Evolutionary conservation across 2,113 vertebrate species (phyloP).

Genomic region (Apeltes quadracus): DNA sequence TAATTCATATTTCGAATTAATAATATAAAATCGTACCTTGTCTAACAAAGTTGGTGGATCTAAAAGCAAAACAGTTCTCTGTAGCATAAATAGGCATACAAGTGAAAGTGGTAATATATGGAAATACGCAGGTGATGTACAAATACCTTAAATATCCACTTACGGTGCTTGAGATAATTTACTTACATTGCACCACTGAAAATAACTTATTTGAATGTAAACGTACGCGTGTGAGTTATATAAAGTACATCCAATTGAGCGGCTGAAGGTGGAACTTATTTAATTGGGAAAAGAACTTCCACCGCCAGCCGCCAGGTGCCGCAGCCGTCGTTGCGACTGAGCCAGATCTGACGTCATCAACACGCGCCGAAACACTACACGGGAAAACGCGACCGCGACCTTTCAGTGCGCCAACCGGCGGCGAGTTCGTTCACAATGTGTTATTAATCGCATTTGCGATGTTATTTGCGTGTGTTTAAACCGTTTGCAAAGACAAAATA

Average conservation of each 20-base stretch:
- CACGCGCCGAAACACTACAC: conserved; percentile 21
- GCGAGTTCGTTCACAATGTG: not conserved
- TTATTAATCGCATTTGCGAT: not conserved
- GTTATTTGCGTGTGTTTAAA: not conserved
- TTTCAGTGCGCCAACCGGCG: conserved; percentile 4
- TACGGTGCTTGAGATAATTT: not conserved
- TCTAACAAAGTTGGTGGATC: not conserved
- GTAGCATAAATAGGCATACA: not conserved
- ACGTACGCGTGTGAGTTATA: not conserved
- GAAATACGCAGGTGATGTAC: not conserved
- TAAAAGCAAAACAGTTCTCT: not conserved
- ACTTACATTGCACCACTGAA: not conserved
- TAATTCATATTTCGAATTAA: not conserved
- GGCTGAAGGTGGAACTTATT: too few species aligned
- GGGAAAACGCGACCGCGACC: conserved; percentile 38
- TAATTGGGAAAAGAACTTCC: not conserved
- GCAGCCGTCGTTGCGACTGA: rapidly evolving
- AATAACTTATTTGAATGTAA: not conserved
- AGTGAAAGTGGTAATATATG: not conserved
- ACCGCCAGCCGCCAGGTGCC: not conserved
- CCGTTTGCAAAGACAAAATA: not conserved
- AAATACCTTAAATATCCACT: not conserved
- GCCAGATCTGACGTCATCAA: conserved; percentile 28
- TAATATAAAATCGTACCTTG: not conserved
- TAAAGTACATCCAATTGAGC: not conserved